These are phyloP conservation scores for Cryptus armator DNA, from an alignment of 2,888 invertebrate species.

Conservation along the genomic window DNA sequence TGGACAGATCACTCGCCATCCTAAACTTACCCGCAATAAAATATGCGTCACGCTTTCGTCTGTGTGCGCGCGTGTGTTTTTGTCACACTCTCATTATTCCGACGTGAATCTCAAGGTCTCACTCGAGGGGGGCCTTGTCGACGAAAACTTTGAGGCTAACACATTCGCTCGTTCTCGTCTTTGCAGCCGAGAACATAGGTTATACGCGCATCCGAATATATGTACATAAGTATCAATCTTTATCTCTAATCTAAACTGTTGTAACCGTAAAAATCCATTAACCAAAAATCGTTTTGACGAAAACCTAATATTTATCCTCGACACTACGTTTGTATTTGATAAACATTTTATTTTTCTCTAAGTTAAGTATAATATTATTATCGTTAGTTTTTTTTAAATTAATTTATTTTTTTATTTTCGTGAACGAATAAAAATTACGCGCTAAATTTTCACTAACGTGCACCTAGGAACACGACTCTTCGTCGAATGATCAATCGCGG, in stretches of 20 bases:
- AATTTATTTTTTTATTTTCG: slow-evolving; percentile 14
- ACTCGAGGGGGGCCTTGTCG: not conserved
- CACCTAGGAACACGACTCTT: slow-evolving; percentile 29
- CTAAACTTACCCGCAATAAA: slow-evolving; percentile 71
- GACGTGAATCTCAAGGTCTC: slow-evolving; percentile 3
- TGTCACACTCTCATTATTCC: slow-evolving; percentile 24
- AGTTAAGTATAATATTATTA: not conserved
- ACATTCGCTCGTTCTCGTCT: slow-evolving; percentile 15
- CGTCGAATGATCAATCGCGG: slow-evolving; percentile 44
- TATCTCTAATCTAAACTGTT: slow-evolving; percentile 6
- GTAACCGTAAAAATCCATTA: slow-evolving; percentile 15
- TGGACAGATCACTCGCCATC: slow-evolving; percentile 83
- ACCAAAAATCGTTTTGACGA: not conserved
- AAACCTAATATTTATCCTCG: not conserved
- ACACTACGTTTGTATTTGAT: not conserved
- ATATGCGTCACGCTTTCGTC: slow-evolving; percentile 13
- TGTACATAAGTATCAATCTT: not conserved
- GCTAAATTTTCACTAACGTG: slow-evolving; percentile 44
- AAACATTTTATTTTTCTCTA: not conserved
- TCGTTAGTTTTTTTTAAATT: not conserved
- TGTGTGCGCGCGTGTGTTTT: slow-evolving; percentile 4
- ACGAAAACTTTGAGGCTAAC: not conserved
- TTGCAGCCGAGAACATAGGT: slow-evolving; percentile 30
- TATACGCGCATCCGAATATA: slow-evolving; percentile 18
- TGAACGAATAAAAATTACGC: slow-evolving; percentile 37